Evolutionary conservation across 2,797 vertebrate species (phyloP).

Genomic region (Cyprinodon diabolis): DNA sequence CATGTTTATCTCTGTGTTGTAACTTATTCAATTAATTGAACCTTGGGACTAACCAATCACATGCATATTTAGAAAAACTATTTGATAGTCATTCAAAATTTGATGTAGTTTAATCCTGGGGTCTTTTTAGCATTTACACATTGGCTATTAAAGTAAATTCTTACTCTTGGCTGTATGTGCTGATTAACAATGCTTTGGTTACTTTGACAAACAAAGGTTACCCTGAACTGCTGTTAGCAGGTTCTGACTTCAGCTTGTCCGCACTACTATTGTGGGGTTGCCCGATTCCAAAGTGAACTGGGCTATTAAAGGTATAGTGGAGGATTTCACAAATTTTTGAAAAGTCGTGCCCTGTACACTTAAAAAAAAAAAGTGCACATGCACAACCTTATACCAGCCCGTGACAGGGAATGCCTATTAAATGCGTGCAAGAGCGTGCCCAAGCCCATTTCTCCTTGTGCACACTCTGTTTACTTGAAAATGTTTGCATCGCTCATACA

Average conservation of each 20-base stretch:
- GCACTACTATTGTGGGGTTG: conserved; percentile 21
- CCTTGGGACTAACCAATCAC: conserved; percentile 5
- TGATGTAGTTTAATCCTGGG: background rate
- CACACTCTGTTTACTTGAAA: too few species aligned
- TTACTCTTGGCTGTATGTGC: conserved; percentile 17
- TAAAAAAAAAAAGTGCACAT: too few species aligned
- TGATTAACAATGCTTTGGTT: conserved; percentile 31
- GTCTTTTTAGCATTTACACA: background rate
- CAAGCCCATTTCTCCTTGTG: too few species aligned
- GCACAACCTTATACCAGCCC: too few species aligned
- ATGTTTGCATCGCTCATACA: too few species aligned
- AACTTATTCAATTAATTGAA: conserved; percentile 1
- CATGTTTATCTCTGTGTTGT: background rate
- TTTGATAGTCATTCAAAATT: background rate
- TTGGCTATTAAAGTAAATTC: conserved; percentile 10
- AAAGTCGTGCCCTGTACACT: too few species aligned
- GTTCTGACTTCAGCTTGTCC: conserved; percentile 40
- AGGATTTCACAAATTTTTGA: too few species aligned
- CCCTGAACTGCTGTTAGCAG: conserved; percentile 28
- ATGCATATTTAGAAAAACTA: background rate
- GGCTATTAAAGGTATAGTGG: conserved; percentile 16
- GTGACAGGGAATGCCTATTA: too few species aligned
- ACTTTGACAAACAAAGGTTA: conserved; percentile 32
- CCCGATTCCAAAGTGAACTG: conserved; percentile 11
- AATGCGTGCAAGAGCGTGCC: too few species aligned